Evolutionary conservation across 2,888 invertebrate genomes (phyloP).

Genomic region (Falcaria lacertinaria): DNA sequence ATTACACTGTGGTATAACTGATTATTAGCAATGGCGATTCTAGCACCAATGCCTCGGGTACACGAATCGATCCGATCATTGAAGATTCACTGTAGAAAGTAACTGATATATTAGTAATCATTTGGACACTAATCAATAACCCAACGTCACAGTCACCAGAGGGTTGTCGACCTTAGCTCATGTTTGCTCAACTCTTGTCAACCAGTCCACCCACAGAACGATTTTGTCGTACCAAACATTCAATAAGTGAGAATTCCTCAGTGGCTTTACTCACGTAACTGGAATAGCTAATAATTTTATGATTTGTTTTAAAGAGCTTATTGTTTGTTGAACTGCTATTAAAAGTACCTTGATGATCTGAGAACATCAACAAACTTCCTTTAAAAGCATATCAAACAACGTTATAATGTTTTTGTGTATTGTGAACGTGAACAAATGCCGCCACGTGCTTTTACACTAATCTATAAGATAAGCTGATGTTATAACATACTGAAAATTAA

Average conservation of each 20-base stretch:
- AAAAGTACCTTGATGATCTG: no score
- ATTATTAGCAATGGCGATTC: neutral
- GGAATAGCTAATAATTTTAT: neutral
- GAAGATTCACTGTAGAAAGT: slow-evolving; percentile 29
- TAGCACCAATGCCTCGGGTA: neutral
- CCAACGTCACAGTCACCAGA: slow-evolving; percentile 29
- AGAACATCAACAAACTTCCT: no score
- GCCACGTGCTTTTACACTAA: no score
- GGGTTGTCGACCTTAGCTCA: slow-evolving; percentile 62
- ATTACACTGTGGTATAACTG: no score
- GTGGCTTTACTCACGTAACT: slow-evolving; percentile 18
- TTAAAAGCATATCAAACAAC: no score
- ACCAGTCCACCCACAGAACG: slow-evolving; percentile 71
- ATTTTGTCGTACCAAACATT: slow-evolving; percentile 52
- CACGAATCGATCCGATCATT: neutral
- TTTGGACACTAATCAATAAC: slow-evolving; percentile 52
- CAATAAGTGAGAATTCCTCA: slow-evolving; percentile 40
- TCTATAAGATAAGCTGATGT: no score
- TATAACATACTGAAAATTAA: no score
- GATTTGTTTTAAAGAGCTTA: neutral
- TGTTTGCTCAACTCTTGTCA: slow-evolving; percentile 61
- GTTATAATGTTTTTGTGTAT: no score
- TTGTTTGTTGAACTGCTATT: neutral
- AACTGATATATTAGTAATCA: slow-evolving; percentile 56
- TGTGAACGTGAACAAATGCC: no score